Evolutionary conservation across 2,888 invertebrate species (phyloP).

Genomic region (Sipha maydis): DNA sequence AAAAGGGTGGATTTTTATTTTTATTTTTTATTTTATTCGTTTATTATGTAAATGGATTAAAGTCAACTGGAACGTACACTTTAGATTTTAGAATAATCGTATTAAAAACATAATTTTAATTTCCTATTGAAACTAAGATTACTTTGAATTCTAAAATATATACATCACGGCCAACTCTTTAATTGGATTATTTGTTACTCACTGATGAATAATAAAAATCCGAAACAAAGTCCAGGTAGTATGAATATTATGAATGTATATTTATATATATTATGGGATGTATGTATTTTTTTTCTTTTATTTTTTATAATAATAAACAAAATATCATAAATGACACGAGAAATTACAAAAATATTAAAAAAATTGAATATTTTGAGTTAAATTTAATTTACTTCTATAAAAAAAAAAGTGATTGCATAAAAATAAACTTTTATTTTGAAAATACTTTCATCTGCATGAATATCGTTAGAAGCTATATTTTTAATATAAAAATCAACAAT

Average conservation of each 20-base stretch:
- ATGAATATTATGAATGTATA: too few species aligned
- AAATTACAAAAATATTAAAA: not conserved
- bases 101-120: not conserved
- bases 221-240: too few species aligned
- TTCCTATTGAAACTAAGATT: not conserved
- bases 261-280: too few species aligned
- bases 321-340: not conserved
- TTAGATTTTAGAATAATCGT: not conserved
- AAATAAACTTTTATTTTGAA: too few species aligned
- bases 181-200: too few species aligned
- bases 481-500: too few species aligned
- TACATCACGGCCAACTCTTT: too few species aligned
- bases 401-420: too few species aligned
- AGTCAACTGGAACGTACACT: not conserved
- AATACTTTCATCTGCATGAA: too few species aligned
- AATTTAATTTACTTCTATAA: too few species aligned
- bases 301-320: not conserved
- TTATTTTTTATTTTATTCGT: not conserved
- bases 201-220: too few species aligned
- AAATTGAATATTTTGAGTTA: not conserved
- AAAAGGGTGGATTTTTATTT: not conserved
- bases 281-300: not conserved
- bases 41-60: not conserved
- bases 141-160: not conserved
- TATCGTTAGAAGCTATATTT: too few species aligned